Base-by-base conservation (phyloP, 2,797 vertebrate genomes). In the Glyptemys insculpta region DNA sequence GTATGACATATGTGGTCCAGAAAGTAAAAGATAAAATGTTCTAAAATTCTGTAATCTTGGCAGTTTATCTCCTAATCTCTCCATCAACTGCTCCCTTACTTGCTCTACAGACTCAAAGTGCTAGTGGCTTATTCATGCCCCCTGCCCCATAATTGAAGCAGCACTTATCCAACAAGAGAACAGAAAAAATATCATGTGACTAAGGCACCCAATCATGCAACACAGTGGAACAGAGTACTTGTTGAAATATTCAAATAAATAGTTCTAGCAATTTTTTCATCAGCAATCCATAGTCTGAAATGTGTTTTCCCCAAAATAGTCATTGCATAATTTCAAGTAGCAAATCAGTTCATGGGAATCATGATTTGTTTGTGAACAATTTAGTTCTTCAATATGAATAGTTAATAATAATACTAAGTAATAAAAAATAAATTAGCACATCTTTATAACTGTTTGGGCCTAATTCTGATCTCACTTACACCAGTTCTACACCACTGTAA, bases 281-380 rank as follows among this genome's bases (percentile, higher is more conserved):
- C 21, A 44, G 18, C 47, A 23, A 89, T 27, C 57, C 25, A 8
- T 27, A 18, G 89, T 49, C 7, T 29, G 19, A 91, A 90, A 68
- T 0, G 9, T 54, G 41, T 31, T 4, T 92, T 23, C 0, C 5
- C 49, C 5, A 57, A 27, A 85, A 91, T 78, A 95, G 74, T n/a
- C 86, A 84, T 65, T n/a, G 21, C 29, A 85, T 86, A 87, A 87
- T 90, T 95, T 92, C 41, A 88, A 84, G 18, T 65, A 93, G 57
- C 65, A 81, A 91, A 93, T 88, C 78, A 92, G 87, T 86, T 83
- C 44, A n/a, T 0, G 0, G 14, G 94, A 95, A 23, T 90, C 41
- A n/a, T n/a, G 10, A 82, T 79, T 91, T 57, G 19, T 88, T 95
- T 92, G 57, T 84, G 52, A 93, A 8, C 47, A 68, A 74, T 95